Evolutionary conservation across 2,888 invertebrate genomes (phyloP), one percentile per base, ranked within the genome.

Genomic region (Dusona sp.): DNA sequence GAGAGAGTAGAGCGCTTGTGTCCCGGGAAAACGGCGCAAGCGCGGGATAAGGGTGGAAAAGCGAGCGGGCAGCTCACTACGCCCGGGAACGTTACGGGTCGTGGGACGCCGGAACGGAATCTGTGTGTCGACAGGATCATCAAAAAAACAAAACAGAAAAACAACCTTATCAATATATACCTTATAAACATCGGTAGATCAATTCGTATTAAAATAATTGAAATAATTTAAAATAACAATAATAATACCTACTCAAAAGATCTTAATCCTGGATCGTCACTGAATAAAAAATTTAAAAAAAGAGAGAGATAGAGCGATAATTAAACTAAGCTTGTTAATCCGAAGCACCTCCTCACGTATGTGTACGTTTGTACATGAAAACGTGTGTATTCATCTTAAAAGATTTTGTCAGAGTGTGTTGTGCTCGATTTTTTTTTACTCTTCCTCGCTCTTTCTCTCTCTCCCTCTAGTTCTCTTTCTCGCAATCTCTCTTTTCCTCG

Each of bases 71-170:
- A 92, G 93, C 92, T 93, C 93, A 93, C 93, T 92, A 92, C 94
- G 93, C 94, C 94, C 94, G 94, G 94, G 94, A 84, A 93, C 93
- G 91, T 91, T 89, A 92, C 90, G 91, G 91, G 90, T 90, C 91
- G 91, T 89, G 91, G 90, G 90, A 90, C 90, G 90, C 89, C 85
- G 90, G 89, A 86, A 88, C 88, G 87, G 88, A 89, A 89, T 88
- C 90, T 90, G 89, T 88, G 88, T 77, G 78, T 72, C 67, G 72
- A 75, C 72, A 73, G 57, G 33, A 70, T 33, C 54, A 57, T 79
- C n/a, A 68, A 45, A 67, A 36, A 77, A 78, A 82, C 67, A 88
- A 78, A 77, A 80, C 73, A 72, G 82, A 79, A 77, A 70, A 84
- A 45, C 22, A 74, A 51, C 36, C 67, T 70, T 78, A 75, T 72